Conservation (phyloP, 2,797 vertebrate genomes). For the Arnoldichthys spilopterus region DNA sequence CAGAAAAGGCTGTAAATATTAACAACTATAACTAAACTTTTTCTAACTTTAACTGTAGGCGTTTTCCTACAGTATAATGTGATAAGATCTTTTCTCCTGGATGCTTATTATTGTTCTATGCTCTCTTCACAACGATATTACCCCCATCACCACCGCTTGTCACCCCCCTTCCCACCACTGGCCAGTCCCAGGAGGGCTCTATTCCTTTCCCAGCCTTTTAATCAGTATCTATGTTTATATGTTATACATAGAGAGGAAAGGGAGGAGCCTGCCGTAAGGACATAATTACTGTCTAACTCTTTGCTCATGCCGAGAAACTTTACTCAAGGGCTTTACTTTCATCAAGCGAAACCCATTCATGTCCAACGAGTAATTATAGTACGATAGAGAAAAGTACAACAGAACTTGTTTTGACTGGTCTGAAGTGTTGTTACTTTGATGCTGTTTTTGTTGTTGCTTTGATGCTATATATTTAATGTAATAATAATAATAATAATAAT, state of each 20-base stretch:
- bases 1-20: neutral
- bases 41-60: neutral
- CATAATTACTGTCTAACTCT: neutral
- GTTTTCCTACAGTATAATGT: neutral
- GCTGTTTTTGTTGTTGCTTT: too few species aligned
- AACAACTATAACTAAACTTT: neutral
- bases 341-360: neutral
- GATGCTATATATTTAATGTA: too few species aligned
- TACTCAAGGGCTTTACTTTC: conserved; percentile 1
- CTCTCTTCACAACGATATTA: neutral
- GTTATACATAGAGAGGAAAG: conserved; percentile 25
- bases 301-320: conserved; percentile 5
- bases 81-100: conserved; percentile 5
- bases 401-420: neutral
- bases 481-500: too few species aligned
- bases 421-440: too few species aligned
- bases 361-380: neutral
- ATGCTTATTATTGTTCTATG: neutral
- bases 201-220: neutral
- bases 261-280: neutral
- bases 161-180: too few species aligned
- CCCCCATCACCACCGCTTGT: neutral
- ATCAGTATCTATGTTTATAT: conserved; percentile 37
- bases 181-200: neutral
- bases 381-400: neutral